Percentiles rank a stretch among this genome's conserved stretches.
Conservation (phyloP, 1,140 invertebrate species). For the Helicoverpa zea region DNA sequence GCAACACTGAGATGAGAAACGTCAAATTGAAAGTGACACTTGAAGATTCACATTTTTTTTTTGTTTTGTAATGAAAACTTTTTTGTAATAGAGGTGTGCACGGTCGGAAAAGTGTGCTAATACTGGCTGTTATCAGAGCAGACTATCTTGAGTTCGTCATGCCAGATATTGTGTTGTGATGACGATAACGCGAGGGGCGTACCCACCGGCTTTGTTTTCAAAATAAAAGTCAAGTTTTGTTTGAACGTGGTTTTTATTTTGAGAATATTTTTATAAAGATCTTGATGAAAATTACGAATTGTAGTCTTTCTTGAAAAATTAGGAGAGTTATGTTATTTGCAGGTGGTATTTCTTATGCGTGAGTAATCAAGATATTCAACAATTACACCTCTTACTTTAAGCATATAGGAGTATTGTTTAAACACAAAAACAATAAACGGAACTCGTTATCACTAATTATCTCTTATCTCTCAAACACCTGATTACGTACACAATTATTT, state of each 20-base stretch:
- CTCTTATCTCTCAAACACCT: conserved; percentile 5
- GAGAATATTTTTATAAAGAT: neutral
- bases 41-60: conserved; percentile 48
- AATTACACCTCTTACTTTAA: neutral
- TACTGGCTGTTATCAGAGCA: conserved; percentile 79
- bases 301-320: too few species aligned
- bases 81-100: conserved; percentile 59
- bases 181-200: conserved; percentile 68
- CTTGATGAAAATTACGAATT: neutral
- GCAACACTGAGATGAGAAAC: conserved; percentile 48
- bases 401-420: neutral
- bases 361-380: neutral
- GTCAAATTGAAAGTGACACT: conserved; percentile 55
- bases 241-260: neutral
- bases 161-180: conserved; percentile 79
- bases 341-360: neutral
- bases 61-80: conserved; percentile 43
- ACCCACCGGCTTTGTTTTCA: conserved; percentile 44
- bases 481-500: neutral
- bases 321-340: conserved; percentile 11
- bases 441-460: conserved; percentile 18
- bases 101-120: conserved; percentile 63
- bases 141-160: conserved; percentile 81
- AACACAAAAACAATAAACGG: conserved; percentile 1
- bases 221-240: conserved; percentile 44